A percentile compares a stretch with the other conserved stretches of the same genome.
phyloP scores from a whole-genome alignment of 2,113 vertebrate genomes.

The Orthochromis indermauri region DNA sequence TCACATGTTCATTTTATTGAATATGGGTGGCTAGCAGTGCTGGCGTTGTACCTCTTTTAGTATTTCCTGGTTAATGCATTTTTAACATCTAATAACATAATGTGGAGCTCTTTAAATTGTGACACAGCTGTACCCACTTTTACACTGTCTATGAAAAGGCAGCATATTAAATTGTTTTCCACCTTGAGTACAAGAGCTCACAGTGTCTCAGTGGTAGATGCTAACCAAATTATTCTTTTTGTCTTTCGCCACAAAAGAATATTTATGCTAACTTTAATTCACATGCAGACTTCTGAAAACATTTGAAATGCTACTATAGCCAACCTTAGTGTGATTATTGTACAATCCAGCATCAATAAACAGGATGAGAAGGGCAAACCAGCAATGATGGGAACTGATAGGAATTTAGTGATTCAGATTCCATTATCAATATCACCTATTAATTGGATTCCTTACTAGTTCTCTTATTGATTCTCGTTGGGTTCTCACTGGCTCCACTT shows the following conservation, averaged over 20 bases:
- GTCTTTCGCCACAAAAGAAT: neutral
- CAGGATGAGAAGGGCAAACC: neutral
- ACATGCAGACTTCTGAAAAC: neutral
- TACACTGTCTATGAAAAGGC: neutral
- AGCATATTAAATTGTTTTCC: neutral
- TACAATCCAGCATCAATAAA: neutral
- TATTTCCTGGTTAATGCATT: neutral
- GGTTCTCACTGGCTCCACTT: neutral
- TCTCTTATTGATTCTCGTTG: neutral
- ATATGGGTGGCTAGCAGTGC: neutral
- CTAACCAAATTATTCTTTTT: neutral
- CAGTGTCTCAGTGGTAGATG: neutral
- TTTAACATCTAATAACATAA: neutral
- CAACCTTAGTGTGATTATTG: neutral
- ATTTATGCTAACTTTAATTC: neutral
- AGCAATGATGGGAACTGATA: neutral
- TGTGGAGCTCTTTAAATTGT: neutral
- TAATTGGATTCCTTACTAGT: neutral
- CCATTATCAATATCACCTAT: neutral
- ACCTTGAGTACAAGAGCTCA: neutral
- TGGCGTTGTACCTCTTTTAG: neutral
- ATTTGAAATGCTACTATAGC: neutral
- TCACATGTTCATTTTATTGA: neutral
- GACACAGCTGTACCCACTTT: neutral
- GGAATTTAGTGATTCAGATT: neutral